These are phyloP conservation scores for Nezara viridula DNA, from an alignment of 2,888 invertebrate species.

Conservation along the genomic window DNA sequence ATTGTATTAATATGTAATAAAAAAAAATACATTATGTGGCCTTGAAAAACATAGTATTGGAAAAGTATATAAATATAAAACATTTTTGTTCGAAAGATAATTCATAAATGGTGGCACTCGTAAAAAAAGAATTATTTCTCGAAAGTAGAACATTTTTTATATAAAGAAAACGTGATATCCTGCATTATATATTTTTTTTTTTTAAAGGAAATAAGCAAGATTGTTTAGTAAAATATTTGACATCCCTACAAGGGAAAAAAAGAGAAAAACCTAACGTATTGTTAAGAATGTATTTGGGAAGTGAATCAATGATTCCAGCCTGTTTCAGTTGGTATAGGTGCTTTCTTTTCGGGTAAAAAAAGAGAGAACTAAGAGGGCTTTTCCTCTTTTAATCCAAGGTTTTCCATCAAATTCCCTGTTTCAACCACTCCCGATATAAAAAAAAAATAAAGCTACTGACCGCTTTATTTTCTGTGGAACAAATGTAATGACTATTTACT, in stretches of 20 bases:
- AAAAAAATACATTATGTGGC: too few species aligned
- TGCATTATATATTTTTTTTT: too few species aligned
- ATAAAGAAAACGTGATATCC: too few species aligned
- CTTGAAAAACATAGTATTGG: too few species aligned
- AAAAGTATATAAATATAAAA: too few species aligned
- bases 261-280: not conserved
- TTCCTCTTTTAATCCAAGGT: conserved; percentile 18
- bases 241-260: not conserved
- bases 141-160: too few species aligned
- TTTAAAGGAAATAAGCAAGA: too few species aligned
- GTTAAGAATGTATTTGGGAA: not conserved
- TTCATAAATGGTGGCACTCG: too few species aligned
- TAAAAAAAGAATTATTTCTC: too few species aligned
- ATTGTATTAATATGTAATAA: too few species aligned
- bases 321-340: not conserved
- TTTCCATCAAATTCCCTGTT: conserved; percentile 3
- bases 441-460: not conserved
- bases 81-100: too few species aligned
- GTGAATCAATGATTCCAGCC: not conserved
- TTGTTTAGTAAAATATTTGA: too few species aligned
- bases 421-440: not conserved
- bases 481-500: not conserved
- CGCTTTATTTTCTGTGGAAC: not conserved
- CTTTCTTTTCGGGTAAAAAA: not conserved
- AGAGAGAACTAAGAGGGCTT: not conserved